Base-by-base conservation (phyloP, 2,888 invertebrate species). In the Scaptomyza caliginosa region DNA sequence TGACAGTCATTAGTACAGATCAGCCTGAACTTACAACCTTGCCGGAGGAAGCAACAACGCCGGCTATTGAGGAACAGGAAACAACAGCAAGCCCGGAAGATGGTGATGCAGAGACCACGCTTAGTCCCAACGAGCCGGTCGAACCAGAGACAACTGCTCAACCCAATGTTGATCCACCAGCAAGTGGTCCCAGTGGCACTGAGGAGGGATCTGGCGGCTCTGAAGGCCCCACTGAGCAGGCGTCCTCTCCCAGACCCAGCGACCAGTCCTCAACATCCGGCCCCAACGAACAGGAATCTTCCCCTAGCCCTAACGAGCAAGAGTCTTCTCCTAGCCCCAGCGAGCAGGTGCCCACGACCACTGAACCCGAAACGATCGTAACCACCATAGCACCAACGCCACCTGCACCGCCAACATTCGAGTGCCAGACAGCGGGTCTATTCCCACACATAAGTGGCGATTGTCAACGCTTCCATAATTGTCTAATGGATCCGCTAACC, bases 391-490 rank as follows among this genome's bases (percentile, higher is more conserved):
- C 76, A 5, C 73, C 83, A 32, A 60, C 73, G 13, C 52, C 78
- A 11, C n/a, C 60, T 7, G 62, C 54, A 4, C 42, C 72, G 8
- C 67, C 75, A 2, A 50, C 40, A 4, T 76, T 82, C 34, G 7
- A 55, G 7, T 89, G 89, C 52, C 43, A 51, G 2, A 28, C 52
- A 0, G 54, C 66, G 0, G 89, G 89, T 4, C 30, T 65, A 0
- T 79, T 74, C 26, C 26, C 77, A 0, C 50, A 83, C 24, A 74
- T 40, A 19, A 52, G 54, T n/a, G 56, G 57, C 0, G 76, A 86
- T 21, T 89, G 89, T 51, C 49, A 66, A 49, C 70, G 67, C 3
- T 89, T 80, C 58, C 71, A 80, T 50, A 77, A 67, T 11, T 89
- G 89, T 26, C 39, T 78, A 13, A 24, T 45, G 8, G 51, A 75